Evolutionary conservation across 1,140 invertebrate genomes (phyloP).

Genomic region (Schlechtendalia chinensis): DNA sequence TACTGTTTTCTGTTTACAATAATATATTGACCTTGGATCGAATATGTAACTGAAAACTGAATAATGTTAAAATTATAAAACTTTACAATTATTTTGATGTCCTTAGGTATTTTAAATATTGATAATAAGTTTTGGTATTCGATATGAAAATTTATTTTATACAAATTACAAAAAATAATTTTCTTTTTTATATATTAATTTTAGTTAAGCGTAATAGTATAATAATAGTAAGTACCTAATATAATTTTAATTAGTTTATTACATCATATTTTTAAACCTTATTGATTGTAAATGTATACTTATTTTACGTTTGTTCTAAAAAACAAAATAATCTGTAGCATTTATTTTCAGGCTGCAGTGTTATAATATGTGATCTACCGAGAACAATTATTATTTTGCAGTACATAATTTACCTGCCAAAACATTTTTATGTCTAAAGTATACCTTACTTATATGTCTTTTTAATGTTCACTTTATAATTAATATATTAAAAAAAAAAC

Average conservation of each 20-base stretch:
- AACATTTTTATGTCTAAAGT: no score
- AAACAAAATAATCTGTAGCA: no score
- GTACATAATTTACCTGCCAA: no score
- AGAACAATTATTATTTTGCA: no score
- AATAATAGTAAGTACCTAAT: no score
- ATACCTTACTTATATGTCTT: no score
- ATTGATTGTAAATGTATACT: not conserved
- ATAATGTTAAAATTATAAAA: not conserved
- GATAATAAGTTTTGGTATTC: not conserved
- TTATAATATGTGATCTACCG: no score
- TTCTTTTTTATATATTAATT: no score
- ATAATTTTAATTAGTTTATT: not conserved
- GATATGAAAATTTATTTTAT: not conserved
- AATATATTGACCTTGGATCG: not conserved
- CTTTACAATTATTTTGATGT: not conserved
- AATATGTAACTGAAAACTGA: not conserved
- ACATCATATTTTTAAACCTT: not conserved
- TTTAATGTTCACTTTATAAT: no score
- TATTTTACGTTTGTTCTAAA: no score
- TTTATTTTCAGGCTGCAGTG: no score
- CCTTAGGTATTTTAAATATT: not conserved
- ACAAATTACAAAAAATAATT: not conserved
- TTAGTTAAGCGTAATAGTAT: not conserved
- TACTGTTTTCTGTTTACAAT: not conserved
- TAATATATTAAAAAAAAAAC: no score